phyloP scores from a whole-genome alignment of 1,140 invertebrate genomes.

The Drosophila kanapiae region DNA sequence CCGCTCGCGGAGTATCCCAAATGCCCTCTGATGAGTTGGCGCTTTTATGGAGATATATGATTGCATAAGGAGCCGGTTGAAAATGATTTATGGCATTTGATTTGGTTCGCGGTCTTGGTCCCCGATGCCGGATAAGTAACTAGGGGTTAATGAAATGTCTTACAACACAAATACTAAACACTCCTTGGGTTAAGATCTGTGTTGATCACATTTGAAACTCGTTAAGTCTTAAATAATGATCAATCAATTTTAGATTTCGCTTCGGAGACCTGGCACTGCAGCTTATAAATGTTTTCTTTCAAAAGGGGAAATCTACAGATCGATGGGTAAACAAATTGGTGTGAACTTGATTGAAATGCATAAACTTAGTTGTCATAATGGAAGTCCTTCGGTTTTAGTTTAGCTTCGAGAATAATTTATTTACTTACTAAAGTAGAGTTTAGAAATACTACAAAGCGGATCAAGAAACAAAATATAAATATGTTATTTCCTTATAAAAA shows the following conservation, averaged over 20 bases:
- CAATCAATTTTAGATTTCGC: constrained; percentile 39
- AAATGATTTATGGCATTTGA: constrained; percentile 79
- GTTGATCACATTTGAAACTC: constrained; percentile 51
- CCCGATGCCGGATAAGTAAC: constrained; percentile 50
- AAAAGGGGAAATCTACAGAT: constrained; percentile 25
- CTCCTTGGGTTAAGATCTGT: constrained; percentile 41
- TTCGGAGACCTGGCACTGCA: neutral
- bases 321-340: constrained; percentile 31
- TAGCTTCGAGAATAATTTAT: neutral
- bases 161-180: constrained; percentile 60
- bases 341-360: constrained; percentile 4
- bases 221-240: constrained; percentile 51
- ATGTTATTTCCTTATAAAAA: too few relatives aligned
- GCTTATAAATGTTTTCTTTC: constrained; percentile 26
- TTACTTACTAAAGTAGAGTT: neutral
- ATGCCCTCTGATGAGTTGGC: constrained; percentile 55
- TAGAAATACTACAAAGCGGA: neutral
- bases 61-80: constrained; percentile 65
- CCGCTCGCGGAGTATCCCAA: constrained; percentile 30
- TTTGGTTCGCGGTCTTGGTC: constrained; percentile 39
- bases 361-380: neutral
- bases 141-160: constrained; percentile 71
- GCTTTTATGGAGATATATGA: constrained; percentile 35
- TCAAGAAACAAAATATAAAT: too few relatives aligned
- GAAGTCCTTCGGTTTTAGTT: neutral